Evolutionary conservation across 1,140 invertebrate species (phyloP).

Genomic region (Bursaphelenchus mucronatus): DNA sequence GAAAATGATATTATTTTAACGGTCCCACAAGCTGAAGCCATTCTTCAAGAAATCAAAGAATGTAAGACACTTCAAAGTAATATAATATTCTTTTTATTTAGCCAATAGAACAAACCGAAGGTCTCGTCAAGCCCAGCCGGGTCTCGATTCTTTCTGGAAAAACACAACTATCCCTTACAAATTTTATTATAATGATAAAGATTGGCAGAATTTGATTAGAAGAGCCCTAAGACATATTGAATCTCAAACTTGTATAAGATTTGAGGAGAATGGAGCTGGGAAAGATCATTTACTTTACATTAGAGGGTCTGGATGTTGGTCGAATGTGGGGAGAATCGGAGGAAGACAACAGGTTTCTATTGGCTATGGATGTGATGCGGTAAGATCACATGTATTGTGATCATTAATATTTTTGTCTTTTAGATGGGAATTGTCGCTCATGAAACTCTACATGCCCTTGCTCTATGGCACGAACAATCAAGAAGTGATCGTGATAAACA

Average conservation of each 20-base stretch:
- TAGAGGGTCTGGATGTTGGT: slow-evolving; percentile 57
- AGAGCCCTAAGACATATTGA: slow-evolving; percentile 48
- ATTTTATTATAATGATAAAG: slow-evolving; percentile 14
- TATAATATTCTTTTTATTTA: not conserved
- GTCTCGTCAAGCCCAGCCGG: slow-evolving; percentile 50
- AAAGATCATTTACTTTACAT: slow-evolving; percentile 47
- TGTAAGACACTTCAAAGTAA: slow-evolving; percentile 17
- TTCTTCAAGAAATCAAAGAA: slow-evolving; percentile 45
- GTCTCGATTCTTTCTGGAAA: slow-evolving; percentile 44
- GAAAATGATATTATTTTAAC: slow-evolving; percentile 58
- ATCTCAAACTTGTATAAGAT: slow-evolving; percentile 49
- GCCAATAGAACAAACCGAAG: slow-evolving; percentile 24
- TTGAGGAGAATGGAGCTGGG: slow-evolving; percentile 44
- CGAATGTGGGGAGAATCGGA: slow-evolving; percentile 51
- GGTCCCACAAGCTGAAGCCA: slow-evolving; percentile 45
- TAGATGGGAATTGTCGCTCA: slow-evolving; percentile 61
- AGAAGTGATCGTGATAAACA: slow-evolving; percentile 57
- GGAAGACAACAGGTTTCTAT: slow-evolving; percentile 55
- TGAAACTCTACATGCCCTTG: slow-evolving; percentile 64
- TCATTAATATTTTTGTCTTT: slow-evolving; percentile 16
- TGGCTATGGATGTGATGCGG: slow-evolving; percentile 57
- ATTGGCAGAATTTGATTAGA: slow-evolving; percentile 49
- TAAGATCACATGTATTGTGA: slow-evolving; percentile 19
- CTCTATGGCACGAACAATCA: slow-evolving; percentile 61
- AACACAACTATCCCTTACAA: not conserved